These are phyloP conservation scores for Synergus itoensis DNA, from an alignment of 2,888 invertebrate genomes.

Conservation along the genomic window DNA sequence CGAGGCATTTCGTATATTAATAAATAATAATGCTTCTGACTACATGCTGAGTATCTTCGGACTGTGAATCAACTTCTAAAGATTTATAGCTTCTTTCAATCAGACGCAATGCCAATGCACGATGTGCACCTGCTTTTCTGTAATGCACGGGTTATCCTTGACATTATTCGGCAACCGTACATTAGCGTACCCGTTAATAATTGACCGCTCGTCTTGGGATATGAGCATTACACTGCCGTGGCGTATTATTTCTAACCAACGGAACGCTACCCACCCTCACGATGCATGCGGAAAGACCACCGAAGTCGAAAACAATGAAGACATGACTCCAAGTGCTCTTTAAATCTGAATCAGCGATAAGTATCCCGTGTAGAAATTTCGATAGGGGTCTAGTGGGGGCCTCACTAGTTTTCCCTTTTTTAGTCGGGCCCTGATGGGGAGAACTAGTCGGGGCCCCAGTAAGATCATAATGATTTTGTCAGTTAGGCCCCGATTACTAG, in stretches of 20 bases:
- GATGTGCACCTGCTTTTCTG: slow-evolving; percentile 31
- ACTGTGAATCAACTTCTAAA: background rate
- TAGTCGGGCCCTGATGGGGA: too few relatives aligned
- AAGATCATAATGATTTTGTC: too few relatives aligned
- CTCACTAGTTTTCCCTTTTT: too few relatives aligned
- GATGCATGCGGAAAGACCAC: slow-evolving; percentile 4
- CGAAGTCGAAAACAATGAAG: slow-evolving; percentile 15
- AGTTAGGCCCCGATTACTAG: too few relatives aligned
- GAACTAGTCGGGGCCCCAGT: too few relatives aligned
- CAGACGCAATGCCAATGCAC: background rate
- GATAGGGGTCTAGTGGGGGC: too few relatives aligned
- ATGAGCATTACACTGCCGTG: slow-evolving; percentile 24
- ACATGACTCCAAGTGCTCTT: background rate
- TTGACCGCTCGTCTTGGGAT: slow-evolving; percentile 61
- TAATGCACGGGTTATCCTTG: slow-evolving; percentile 57
- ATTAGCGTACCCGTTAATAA: slow-evolving; percentile 62
- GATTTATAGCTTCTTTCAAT: slow-evolving; percentile 3
- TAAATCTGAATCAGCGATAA: too few relatives aligned
- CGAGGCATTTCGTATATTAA: background rate
- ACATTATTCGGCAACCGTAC: slow-evolving; percentile 70
- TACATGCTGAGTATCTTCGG: background rate
- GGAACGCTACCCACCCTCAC: slow-evolving; percentile 30
- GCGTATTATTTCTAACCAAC: slow-evolving; percentile 34
- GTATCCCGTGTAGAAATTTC: too few relatives aligned
- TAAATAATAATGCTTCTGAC: background rate